A percentile compares a stretch with the other conserved stretches of the same genome.
phyloP scores from a whole-genome alignment of 35 echinoderm and acorn worm species.

The Acanthaster planci region DNA sequence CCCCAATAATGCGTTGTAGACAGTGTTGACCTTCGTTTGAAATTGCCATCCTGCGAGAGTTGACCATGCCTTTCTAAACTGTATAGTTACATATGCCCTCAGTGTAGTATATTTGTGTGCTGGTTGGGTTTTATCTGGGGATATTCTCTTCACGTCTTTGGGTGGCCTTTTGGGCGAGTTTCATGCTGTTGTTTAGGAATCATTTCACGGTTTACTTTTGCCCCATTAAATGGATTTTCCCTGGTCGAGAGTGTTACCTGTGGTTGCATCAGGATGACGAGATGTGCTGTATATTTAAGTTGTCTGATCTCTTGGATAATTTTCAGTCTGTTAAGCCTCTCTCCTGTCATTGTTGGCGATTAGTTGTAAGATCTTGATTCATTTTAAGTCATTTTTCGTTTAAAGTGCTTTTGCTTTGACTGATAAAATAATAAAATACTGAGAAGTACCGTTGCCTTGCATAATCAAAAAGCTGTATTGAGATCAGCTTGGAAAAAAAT shows the following conservation, averaged over 20 bases:
- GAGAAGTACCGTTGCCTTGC: too few species aligned
- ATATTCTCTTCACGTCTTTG: neutral
- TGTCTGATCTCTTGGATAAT: neutral
- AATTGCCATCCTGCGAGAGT: neutral
- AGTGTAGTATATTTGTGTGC: conserved; percentile 12
- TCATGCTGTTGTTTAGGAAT: neutral
- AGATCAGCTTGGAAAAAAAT: too few species aligned
- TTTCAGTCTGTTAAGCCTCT: neutral
- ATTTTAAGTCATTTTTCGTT: neutral
- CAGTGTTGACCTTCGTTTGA: conserved; percentile 11
- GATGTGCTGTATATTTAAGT: conserved; percentile 2
- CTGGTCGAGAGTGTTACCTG: neutral
- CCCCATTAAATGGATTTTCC: neutral
- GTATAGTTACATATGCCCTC: neutral
- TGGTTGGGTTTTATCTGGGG: neutral
- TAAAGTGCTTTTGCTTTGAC: neutral
- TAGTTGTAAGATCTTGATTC: neutral
- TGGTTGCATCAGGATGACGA: neutral
- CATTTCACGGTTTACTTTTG: conserved; percentile 17
- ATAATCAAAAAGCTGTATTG: too few species aligned
- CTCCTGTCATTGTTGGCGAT: neutral
- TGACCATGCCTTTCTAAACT: neutral
- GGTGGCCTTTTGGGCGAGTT: neutral
- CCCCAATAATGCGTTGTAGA: neutral
- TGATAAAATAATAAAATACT: neutral